These are phyloP conservation scores for Pelodiscus sinensis DNA, from an alignment of 2,113 vertebrate species.

Conservation along the genomic window DNA sequence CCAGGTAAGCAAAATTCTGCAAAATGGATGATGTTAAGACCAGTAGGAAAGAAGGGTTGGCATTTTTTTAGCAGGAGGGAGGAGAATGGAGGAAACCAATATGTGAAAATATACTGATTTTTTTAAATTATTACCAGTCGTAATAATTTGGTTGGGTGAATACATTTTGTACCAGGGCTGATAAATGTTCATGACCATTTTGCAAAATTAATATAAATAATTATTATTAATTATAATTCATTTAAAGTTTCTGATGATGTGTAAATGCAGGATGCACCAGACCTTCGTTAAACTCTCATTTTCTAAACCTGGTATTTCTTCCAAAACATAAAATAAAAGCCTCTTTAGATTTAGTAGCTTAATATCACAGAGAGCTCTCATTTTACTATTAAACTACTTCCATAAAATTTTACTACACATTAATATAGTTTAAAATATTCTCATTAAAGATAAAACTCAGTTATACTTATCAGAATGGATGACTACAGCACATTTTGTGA, in stretches of 20 bases:
- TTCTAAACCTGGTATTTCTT: not conserved
- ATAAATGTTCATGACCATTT: not conserved
- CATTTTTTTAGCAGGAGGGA: not conserved
- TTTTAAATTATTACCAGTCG: not conserved
- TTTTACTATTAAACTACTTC: not conserved
- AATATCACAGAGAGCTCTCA: not conserved
- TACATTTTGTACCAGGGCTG: not conserved
- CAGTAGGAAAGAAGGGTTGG: rapidly evolving
- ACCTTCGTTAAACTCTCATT: not conserved
- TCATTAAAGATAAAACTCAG: not conserved
- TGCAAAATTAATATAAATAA: not conserved
- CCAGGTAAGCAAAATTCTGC: not conserved
- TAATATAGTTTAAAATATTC: not conserved
- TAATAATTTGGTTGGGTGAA: not conserved
- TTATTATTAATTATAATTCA: not conserved
- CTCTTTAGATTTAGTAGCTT: not conserved
- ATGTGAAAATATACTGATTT: not conserved
- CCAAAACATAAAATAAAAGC: not conserved
- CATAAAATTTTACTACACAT: rapidly evolving
- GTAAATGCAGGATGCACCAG: not conserved
- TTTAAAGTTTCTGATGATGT: not conserved
- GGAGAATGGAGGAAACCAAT: not conserved
- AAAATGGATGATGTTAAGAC: not conserved
- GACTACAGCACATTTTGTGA: not conserved
- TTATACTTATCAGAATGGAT: not conserved